Base-by-base conservation (phyloP, 2,797 vertebrate species). In the Adrianichthys oophorus region DNA sequence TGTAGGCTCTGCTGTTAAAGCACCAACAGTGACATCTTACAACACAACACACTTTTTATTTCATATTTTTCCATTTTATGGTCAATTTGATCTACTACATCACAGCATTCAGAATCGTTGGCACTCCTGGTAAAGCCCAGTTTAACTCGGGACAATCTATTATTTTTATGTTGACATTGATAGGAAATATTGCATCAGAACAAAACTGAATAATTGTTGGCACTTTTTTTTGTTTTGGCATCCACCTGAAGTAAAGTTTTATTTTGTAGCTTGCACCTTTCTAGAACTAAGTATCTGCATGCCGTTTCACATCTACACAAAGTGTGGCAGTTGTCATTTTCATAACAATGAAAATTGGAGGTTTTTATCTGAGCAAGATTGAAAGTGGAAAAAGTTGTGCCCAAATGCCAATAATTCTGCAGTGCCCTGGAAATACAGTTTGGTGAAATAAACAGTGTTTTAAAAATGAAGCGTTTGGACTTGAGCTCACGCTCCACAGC, bases 161-260 rank as follows among this genome's bases (percentile, higher is more conserved):
- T 74, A 29, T 65, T 50, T 17, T 21, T 70, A 65, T 67, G 48
- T 21, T 65, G 56, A 56, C 6, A 72, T 70, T 58, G 47, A 67
- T 45, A 41, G 26, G 53, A 76, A 66, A 53, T 66, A 69, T 70
- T 78, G 52, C 62, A 62, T 73, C 41, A 26, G 29, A 24, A 16
- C 41, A 53, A 52, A 29, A 74, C 59, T 62, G 54, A 7, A 73
- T 52, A 48, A 74, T 23, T 52, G 52, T 86, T 89, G 87, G 86
- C 87, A 89, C 89, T 85, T 83, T 49, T 52, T 68, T 83, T 53
- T 43, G 29, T 74, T 78, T 85, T 83, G 80, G 82, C 80, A 80
- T 81, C 54, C 37, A 48, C 17, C 14, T 15, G 41, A 56, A 37
- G 41, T 56, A 45, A 19, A 50, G 63, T 29, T 52, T 48, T 46